Percentiles rank a stretch among this genome's conserved stretches.
Evolutionary conservation across 2,113 vertebrate species (phyloP).

Genomic region (Channa argus): DNA sequence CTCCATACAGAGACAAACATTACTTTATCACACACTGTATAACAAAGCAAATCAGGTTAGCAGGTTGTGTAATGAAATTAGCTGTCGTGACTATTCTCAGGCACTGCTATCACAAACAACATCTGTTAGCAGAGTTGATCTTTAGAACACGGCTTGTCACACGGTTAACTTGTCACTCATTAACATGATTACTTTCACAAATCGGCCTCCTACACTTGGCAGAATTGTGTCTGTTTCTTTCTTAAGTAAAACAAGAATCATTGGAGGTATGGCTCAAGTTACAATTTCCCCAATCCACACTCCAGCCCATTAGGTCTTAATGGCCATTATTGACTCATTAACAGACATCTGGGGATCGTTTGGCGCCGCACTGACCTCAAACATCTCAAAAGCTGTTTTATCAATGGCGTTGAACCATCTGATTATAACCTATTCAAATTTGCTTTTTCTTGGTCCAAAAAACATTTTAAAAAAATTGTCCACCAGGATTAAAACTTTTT

Average conservation of each 20-base stretch:
- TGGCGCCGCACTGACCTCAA: conserved; percentile 84
- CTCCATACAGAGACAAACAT: conserved; percentile 33
- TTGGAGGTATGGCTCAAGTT: too few relatives aligned
- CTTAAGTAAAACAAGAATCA: conserved; percentile 81
- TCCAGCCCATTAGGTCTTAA: conserved; percentile 94
- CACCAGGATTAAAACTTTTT: conserved; percentile 92
- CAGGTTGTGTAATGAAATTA: conserved; percentile 61
- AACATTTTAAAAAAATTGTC: conserved; percentile 94
- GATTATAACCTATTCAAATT: conserved; percentile 84
- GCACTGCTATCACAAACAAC: conserved; percentile 66
- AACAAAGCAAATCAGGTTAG: conserved; percentile 48
- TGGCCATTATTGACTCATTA: conserved; percentile 97
- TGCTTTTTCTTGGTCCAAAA: conserved; percentile 91
- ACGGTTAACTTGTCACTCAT: conserved; percentile 91
- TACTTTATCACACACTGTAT: conserved; percentile 3
- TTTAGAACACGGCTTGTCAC: conserved; percentile 89
- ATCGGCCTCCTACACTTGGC: conserved; percentile 53
- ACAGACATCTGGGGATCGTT: conserved; percentile 90
- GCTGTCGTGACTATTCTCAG: conserved; percentile 52
- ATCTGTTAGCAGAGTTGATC: conserved; percentile 75
- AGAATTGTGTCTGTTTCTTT: conserved; percentile 42
- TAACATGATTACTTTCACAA: conserved; percentile 57
- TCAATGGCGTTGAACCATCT: conserved; percentile 89
- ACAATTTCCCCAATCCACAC: conserved; percentile 88
- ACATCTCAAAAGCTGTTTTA: conserved; percentile 93